Evolutionary conservation across 2,888 invertebrate genomes (phyloP).

Genomic region (Cactoblastis cactorum): DNA sequence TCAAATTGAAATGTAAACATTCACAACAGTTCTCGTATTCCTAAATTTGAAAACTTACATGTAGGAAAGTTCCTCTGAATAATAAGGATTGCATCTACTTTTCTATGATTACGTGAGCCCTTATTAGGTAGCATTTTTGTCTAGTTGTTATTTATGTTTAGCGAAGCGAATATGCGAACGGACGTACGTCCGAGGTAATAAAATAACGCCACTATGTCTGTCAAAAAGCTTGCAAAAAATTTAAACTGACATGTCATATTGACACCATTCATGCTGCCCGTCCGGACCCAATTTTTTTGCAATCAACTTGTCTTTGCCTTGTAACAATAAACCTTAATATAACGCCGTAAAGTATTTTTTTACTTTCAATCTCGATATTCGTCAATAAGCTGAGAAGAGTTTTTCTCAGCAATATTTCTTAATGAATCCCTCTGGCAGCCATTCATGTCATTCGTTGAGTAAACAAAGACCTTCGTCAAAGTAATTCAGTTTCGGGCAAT

Average conservation of each 20-base stretch:
- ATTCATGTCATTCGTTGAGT: slow-evolving; percentile 72
- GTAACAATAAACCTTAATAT: slow-evolving; percentile 22
- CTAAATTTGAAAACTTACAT: too few species aligned
- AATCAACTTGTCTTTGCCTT: neutral
- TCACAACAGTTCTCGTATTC: too few species aligned
- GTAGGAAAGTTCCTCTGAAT: too few species aligned
- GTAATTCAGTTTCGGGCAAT: slow-evolving; percentile 39
- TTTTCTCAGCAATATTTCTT: slow-evolving; percentile 63
- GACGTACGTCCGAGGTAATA: slow-evolving; percentile 19
- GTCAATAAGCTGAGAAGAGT: slow-evolving; percentile 30
- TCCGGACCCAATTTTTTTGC: slow-evolving; percentile 40
- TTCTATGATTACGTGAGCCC: too few species aligned
- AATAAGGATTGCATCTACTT: too few species aligned
- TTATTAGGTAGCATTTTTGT: too few species aligned
- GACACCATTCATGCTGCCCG: slow-evolving; percentile 73
- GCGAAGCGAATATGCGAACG: slow-evolving; percentile 20
- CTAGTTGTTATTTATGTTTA: too few species aligned
- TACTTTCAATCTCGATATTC: neutral
- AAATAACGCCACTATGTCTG: slow-evolving; percentile 38
- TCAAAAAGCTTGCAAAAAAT: slow-evolving; percentile 60
- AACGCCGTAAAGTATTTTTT: neutral
- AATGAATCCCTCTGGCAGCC: slow-evolving; percentile 68
- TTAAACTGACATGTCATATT: slow-evolving; percentile 69
- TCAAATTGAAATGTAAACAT: too few species aligned
- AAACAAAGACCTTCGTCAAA: slow-evolving; percentile 69